Conservation (phyloP, 2,888 invertebrate species). For the Dryomyza anilis region DNA sequence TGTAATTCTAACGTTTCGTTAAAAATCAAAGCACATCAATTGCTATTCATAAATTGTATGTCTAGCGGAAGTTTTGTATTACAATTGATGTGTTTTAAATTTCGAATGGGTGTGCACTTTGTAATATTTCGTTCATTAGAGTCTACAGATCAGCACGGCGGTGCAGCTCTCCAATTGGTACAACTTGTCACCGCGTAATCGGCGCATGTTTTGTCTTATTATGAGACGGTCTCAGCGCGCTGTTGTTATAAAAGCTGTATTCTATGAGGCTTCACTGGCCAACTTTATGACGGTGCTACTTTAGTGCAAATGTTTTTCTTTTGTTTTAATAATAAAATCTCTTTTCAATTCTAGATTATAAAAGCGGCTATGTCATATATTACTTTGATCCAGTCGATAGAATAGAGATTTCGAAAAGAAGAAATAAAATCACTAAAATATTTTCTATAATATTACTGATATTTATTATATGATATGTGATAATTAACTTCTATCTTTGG, state of each 20-base stretch:
- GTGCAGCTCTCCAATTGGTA: slow-evolving; percentile 53
- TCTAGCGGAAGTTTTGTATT: background rate
- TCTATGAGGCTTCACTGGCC: slow-evolving; percentile 56
- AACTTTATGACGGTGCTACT: slow-evolving; percentile 51
- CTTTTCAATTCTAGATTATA: slow-evolving; percentile 40
- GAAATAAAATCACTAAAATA: too few relatives aligned
- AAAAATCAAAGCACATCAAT: too few relatives aligned
- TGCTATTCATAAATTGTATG: background rate
- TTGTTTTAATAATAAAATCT: background rate
- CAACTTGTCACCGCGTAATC: slow-evolving; percentile 45
- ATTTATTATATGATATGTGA: too few relatives aligned
- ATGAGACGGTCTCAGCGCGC: slow-evolving; percentile 50
- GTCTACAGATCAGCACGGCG: slow-evolving; percentile 47
- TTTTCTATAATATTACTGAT: too few relatives aligned
- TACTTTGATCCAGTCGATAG: slow-evolving; percentile 52
- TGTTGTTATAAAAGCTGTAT: slow-evolving; percentile 50
- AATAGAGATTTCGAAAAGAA: slow-evolving; percentile 31
- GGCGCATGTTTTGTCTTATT: slow-evolving; percentile 45
- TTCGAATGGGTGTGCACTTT: background rate
- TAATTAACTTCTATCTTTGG: too few relatives aligned
- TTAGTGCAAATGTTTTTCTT: background rate
- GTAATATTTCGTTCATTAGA: slow-evolving; percentile 39
- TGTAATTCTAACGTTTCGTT: too few relatives aligned
- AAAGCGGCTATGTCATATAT: slow-evolving; percentile 51
- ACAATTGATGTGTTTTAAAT: too few relatives aligned